Percentiles rank a stretch among this genome's conserved stretches.
These are phyloP conservation scores for Epistrophe grossulariae DNA, from an alignment of 2,888 invertebrate genomes.

Conservation along the genomic window DNA sequence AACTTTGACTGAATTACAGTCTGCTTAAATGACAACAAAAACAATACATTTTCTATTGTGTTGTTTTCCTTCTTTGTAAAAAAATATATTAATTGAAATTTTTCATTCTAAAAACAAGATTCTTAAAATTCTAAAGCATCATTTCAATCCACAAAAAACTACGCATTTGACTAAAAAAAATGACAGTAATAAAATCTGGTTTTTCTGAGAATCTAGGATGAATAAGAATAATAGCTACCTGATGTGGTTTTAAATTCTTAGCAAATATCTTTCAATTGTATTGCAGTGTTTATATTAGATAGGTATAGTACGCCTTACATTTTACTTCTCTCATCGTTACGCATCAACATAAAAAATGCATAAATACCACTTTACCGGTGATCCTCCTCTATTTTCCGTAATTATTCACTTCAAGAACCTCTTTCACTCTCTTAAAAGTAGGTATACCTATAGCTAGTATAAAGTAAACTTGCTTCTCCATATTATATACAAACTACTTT, in stretches of 20 bases:
- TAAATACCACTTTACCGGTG: conserved; percentile 38
- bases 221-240: background rate
- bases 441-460: background rate
- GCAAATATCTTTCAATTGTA: background rate
- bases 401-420: conserved; percentile 50
- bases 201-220: background rate
- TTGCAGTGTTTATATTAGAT: background rate
- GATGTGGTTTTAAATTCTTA: background rate
- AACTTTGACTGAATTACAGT: too few species aligned
- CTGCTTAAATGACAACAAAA: too few species aligned
- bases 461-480: background rate
- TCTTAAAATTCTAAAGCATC: background rate
- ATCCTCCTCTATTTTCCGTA: conserved; percentile 28
- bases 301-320: background rate
- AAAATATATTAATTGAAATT: too few species aligned
- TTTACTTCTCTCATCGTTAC: background rate
- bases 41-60: too few species aligned
- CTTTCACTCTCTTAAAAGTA: conserved; percentile 1
- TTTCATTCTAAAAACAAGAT: too few species aligned
- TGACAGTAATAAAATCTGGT: background rate
- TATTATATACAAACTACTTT: background rate
- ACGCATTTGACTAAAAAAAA: background rate
- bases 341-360: conserved; percentile 22
- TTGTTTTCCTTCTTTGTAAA: too few species aligned
- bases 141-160: background rate